Evolutionary conservation across 2,113 vertebrate genomes (phyloP).

Genomic region (Crypturellus undulatus): DNA sequence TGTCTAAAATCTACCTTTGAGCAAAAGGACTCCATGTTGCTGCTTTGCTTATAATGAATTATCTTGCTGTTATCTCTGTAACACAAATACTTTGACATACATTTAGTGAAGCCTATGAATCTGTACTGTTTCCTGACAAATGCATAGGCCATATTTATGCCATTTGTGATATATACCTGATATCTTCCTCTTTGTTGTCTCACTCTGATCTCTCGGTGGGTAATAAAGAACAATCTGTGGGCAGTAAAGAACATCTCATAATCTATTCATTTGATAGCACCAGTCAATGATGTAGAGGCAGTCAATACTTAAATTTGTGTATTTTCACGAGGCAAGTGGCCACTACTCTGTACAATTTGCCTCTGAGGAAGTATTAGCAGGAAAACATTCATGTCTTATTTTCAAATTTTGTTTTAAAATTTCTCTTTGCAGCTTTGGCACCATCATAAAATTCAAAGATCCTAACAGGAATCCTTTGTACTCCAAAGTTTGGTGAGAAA

Average conservation of each 20-base stretch:
- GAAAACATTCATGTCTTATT: neutral
- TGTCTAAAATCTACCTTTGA: neutral
- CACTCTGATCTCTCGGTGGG: neutral
- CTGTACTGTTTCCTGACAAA: neutral
- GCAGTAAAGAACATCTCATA: neutral
- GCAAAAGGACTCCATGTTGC: neutral
- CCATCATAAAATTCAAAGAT: neutral
- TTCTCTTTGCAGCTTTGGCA: neutral
- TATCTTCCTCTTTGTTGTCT: neutral
- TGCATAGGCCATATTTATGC: no score
- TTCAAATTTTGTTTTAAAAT: neutral
- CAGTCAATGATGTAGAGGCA: neutral
- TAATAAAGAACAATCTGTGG: neutral
- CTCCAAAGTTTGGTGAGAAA: neutral
- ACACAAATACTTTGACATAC: neutral
- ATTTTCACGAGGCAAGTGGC: neutral
- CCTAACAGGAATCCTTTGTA: neutral
- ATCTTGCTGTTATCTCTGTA: neutral
- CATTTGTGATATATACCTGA: neutral
- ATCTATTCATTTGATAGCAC: neutral
- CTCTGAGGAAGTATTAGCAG: neutral
- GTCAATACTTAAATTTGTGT: neutral
- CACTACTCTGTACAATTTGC: neutral
- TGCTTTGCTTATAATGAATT: neutral
- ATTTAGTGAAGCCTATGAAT: neutral